These are phyloP conservation scores for Oryctolagus cuniculus DNA, from an alignment of 2,113 vertebrate species.

Conservation along the genomic window mOryCun1.1 NC_091433.1:152257501-152258000, in stretches of 20 bases:
- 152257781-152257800: not conserved
- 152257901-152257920: not conserved
- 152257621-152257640: not conserved
- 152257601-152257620: not conserved
- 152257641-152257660: constrained; percentile 1
- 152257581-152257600: not conserved
- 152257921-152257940: not conserved
- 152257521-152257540: not conserved
- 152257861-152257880: not conserved
- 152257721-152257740: not conserved
- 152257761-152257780: not conserved
- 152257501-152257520: not conserved
- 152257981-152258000: not conserved
- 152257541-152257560: not conserved
- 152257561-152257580: not conserved
- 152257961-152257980: not conserved
- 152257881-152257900: not conserved
- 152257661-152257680: not conserved
- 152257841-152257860: not conserved
- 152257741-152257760: not conserved
- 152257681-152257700: not conserved
- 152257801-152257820: not conserved
- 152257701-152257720: not conserved
- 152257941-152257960: not conserved
- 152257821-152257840: not conserved